Conservation (phyloP, 1,140 invertebrate genomes). For the Drosophila orena region DNA sequence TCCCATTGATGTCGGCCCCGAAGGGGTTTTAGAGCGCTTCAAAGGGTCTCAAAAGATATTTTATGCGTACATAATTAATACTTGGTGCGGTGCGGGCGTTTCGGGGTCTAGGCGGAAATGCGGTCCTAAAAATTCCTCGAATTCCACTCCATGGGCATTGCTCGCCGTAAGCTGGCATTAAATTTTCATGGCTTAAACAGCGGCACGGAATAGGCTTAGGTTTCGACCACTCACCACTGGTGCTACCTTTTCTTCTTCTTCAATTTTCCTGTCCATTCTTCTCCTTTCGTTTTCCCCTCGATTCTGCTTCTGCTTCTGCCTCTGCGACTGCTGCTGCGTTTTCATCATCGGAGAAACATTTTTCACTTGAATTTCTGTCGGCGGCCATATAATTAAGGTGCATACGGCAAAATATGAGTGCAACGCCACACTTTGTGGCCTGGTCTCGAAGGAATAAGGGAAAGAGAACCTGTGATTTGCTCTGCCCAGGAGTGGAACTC, state of each 20-base stretch:
- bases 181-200: constrained; percentile 80
- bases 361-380: constrained; percentile 82
- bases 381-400: constrained; percentile 80
- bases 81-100: constrained; percentile 33
- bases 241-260: constrained; percentile 21
- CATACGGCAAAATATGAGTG: constrained; percentile 82
- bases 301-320: too few relatives aligned
- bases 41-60: constrained; percentile 81
- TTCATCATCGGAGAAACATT: constrained; percentile 50
- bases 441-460: constrained; percentile 8
- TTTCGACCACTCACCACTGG: constrained; percentile 33
- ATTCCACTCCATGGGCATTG: constrained; percentile 60
- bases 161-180: constrained; percentile 74
- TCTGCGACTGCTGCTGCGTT: constrained; percentile 24
- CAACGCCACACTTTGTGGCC: constrained; percentile 67
- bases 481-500: constrained; percentile 34
- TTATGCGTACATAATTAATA: constrained; percentile 83
- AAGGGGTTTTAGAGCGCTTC: constrained; percentile 41
- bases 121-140: constrained; percentile 64
- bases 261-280: constrained; percentile 8
- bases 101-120: constrained; percentile 68
- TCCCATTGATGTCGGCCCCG: constrained; percentile 73
- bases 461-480: constrained; percentile 74
- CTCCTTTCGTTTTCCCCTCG: not conserved
- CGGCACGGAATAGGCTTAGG: constrained; percentile 80